These are phyloP conservation scores for Cottus gobio DNA, from an alignment of 2,113 vertebrate genomes.

Conservation along the genomic window DNA sequence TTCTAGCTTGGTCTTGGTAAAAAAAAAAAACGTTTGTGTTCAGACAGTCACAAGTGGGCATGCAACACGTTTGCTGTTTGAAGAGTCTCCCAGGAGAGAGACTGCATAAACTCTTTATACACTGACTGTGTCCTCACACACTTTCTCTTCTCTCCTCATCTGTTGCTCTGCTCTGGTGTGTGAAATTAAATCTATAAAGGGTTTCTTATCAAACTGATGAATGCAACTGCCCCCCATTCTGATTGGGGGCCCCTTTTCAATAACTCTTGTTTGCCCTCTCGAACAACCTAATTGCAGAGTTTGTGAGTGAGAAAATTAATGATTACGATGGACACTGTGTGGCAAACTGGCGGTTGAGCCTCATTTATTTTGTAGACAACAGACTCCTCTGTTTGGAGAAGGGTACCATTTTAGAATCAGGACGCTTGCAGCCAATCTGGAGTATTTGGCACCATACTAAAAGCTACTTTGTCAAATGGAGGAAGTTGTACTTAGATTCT, in stretches of 20 bases:
- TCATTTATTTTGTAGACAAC: constrained; percentile 68
- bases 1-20: too few species aligned
- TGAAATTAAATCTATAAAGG: not conserved
- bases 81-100: not conserved
- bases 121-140: not conserved
- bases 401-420: constrained; percentile 34
- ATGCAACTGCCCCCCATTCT: not conserved
- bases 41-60: not conserved
- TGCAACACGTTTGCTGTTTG: not conserved
- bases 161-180: not conserved
- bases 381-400: constrained; percentile 50
- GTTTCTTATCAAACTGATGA: not conserved
- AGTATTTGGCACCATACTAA: constrained; percentile 14
- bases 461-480: constrained; percentile 18
- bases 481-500: constrained; percentile 30
- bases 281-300: constrained; percentile 3
- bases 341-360: constrained; percentile 33
- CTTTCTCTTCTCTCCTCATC: not conserved
- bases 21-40: not conserved
- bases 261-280: constrained; percentile 28
- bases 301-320: constrained; percentile 11
- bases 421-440: constrained; percentile 41
- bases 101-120: not conserved
- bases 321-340: constrained; percentile 16
- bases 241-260: constrained; percentile 32